These are phyloP conservation scores for Speoplatyrhinus poulsoni DNA, from an alignment of 2,113 vertebrate species.

Conservation along the genomic window DNA sequence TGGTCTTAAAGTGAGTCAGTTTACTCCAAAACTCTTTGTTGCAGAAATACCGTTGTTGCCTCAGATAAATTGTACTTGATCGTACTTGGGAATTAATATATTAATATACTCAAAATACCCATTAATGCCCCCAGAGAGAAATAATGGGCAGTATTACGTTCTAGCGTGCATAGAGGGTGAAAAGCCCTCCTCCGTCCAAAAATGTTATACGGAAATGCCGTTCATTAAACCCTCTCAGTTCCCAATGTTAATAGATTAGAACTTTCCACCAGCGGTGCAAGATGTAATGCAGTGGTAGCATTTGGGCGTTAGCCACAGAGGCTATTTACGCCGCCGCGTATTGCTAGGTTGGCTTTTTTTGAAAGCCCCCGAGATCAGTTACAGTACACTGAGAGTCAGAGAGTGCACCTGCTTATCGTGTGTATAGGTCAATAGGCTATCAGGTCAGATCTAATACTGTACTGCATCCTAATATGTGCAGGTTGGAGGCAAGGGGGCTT, in stretches of 20 bases:
- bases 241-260: constrained; percentile 41
- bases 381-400: constrained; percentile 42
- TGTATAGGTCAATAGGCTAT: constrained; percentile 61
- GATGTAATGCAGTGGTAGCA: constrained; percentile 52
- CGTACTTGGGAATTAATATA: too few species aligned
- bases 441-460: constrained; percentile 53
- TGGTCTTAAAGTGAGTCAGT: too few species aligned
- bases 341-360: constrained; percentile 28
- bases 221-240: too few species aligned
- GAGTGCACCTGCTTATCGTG: constrained; percentile 39
- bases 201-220: too few species aligned
- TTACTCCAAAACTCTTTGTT: too few species aligned
- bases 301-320: constrained; percentile 47
- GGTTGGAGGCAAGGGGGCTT: constrained; percentile 7
- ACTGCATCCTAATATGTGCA: constrained; percentile 40
- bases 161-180: too few species aligned
- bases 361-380: constrained; percentile 40
- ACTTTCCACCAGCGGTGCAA: constrained; percentile 65
- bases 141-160: too few species aligned
- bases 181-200: too few species aligned
- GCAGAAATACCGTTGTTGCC: too few species aligned
- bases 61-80: too few species aligned
- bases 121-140: too few species aligned
- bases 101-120: too few species aligned
- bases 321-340: constrained; percentile 46